phyloP scores from a whole-genome alignment of 2,888 invertebrate genomes.

The Hydrotaea diabolus region DNA sequence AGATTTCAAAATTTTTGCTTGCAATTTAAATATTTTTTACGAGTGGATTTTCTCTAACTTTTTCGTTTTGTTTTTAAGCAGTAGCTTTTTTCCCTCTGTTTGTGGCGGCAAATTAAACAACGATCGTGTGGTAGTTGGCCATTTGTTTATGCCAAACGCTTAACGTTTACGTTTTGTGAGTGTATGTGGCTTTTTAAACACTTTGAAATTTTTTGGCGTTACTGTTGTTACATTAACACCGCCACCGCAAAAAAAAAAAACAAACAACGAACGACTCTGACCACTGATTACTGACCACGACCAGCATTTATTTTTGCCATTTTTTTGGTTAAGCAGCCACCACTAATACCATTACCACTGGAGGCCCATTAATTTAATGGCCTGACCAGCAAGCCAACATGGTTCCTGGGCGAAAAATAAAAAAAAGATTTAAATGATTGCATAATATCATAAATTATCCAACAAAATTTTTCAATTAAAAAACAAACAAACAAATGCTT shows the following conservation, averaged over 20 bases:
- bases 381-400: neutral
- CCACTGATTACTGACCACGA: neutral
- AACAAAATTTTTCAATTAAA: slow-evolving; percentile 54
- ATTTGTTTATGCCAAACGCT: slow-evolving; percentile 35
- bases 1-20: no score
- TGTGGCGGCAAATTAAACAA: neutral
- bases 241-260: neutral
- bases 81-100: neutral
- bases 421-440: slow-evolving; percentile 46
- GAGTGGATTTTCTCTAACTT: neutral
- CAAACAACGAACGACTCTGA: neutral
- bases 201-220: slow-evolving; percentile 19
- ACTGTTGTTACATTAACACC: slow-evolving; percentile 19
- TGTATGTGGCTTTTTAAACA: neutral
- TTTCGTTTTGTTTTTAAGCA: neutral
- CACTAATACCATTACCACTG: neutral
- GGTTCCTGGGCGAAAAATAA: slow-evolving; percentile 8
- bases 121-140: neutral
- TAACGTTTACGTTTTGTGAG: neutral
- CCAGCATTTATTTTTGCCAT: neutral
- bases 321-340: neutral
- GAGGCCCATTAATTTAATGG: slow-evolving; percentile 36
- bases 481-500: slow-evolving; percentile 26
- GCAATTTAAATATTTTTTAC: neutral
- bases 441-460: slow-evolving; percentile 63